A percentile compares a stretch with the other conserved stretches of the same genome.
Evolutionary conservation across 2,888 invertebrate species (phyloP).

Genomic region (Caenorhabditis japonica): DNA sequence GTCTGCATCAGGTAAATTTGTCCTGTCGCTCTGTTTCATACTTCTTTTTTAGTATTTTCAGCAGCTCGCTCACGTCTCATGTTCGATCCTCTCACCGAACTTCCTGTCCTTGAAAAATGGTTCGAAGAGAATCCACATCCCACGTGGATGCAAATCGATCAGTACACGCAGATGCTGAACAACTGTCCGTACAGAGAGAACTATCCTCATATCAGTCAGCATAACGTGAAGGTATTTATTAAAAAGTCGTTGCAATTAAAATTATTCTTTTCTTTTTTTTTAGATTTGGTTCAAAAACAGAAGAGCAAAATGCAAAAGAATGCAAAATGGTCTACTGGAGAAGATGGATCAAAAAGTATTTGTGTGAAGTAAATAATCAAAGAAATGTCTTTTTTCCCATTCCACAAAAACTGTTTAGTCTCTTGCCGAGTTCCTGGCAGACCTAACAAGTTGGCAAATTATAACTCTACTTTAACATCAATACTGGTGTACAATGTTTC

Average conservation of each 20-base stretch:
- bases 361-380: slow-evolving; percentile 17
- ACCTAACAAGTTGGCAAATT: neutral
- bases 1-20: slow-evolving; percentile 43
- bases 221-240: slow-evolving; percentile 87
- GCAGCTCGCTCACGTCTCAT: slow-evolving; percentile 90
- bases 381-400: neutral
- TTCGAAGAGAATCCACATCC: slow-evolving; percentile 98
- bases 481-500: slow-evolving; percentile 19
- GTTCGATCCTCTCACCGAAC: slow-evolving; percentile 98
- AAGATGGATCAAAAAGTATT: slow-evolving; percentile 43
- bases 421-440: too few species aligned
- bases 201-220: slow-evolving; percentile 97
- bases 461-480: slow-evolving; percentile 5
- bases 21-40: neutral
- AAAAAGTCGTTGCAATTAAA: too few species aligned
- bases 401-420: neutral
- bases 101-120: slow-evolving; percentile 83
- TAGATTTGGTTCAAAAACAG: slow-evolving; percentile 92
- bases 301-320: slow-evolving; percentile 95
- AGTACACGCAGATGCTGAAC: slow-evolving; percentile 97
- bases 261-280: slow-evolving; percentile 3
- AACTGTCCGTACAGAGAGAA: slow-evolving; percentile 94
- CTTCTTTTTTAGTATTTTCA: slow-evolving; percentile 42
- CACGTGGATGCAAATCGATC: slow-evolving; percentile 94
- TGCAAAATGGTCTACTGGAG: slow-evolving; percentile 78